Evolutionary conservation across 64 coral and sea anemone genomes (phyloP).

Genomic region (Stylophora pistillata): DNA sequence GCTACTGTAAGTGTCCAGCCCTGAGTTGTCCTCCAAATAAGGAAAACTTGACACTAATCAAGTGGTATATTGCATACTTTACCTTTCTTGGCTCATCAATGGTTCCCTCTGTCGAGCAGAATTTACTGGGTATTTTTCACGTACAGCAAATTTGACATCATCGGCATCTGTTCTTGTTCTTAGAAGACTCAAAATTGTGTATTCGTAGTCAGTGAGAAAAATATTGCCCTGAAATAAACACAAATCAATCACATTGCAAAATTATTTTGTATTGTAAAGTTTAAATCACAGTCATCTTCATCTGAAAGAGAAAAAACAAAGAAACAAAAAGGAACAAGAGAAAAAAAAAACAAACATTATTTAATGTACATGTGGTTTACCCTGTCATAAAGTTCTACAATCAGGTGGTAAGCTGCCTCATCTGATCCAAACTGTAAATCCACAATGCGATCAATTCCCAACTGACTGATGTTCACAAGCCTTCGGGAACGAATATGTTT

Average conservation of each 20-base stretch:
- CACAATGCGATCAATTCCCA: constrained; percentile 97
- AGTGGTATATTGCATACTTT: not conserved
- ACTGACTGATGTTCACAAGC: constrained; percentile 76
- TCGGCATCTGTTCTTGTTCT: constrained; percentile 86
- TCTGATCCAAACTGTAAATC: constrained; percentile 98
- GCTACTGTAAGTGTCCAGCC: too few species aligned
- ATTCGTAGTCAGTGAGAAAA: constrained; percentile 87
- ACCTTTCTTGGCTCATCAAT: constrained; percentile 78
- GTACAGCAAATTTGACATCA: constrained; percentile 94
- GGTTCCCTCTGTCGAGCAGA: constrained; percentile 81
- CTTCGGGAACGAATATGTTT: constrained; percentile 84
- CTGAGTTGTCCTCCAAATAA: too few species aligned
- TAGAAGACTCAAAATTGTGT: constrained; percentile 92
- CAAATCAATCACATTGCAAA: not conserved
- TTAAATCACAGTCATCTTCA: not conserved
- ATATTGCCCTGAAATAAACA: constrained; percentile 80
- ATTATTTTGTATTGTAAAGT: too few species aligned
- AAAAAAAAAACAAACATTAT: not conserved
- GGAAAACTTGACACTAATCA: too few species aligned
- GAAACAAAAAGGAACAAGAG: not conserved
- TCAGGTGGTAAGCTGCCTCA: constrained; percentile 91
- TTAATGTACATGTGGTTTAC: constrained; percentile 30
- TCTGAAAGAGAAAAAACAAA: not conserved
- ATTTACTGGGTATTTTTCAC: constrained; percentile 89
- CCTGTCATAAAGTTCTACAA: constrained; percentile 94